Percentiles rank a stretch among this genome's conserved stretches.
Conservation (phyloP, 2,113 vertebrate species). For the Crotophaga sulcirostris region DNA sequence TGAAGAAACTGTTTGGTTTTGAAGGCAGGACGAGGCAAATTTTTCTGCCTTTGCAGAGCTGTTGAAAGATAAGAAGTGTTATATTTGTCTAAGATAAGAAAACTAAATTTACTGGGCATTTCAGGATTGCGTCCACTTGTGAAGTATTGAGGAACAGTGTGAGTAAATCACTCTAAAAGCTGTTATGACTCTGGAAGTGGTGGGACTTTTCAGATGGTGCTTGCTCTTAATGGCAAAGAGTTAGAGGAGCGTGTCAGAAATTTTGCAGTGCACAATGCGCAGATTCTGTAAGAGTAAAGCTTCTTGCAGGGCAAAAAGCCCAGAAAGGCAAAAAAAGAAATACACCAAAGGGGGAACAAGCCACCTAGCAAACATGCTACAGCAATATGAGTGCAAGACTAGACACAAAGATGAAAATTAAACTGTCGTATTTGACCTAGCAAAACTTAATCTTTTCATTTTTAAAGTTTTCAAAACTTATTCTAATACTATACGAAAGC, state of each 20-base stretch:
- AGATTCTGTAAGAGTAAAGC: conserved; percentile 50
- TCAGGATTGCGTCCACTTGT: conserved; percentile 40
- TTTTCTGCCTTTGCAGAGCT: conserved; percentile 90
- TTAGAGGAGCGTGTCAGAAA: conserved; percentile 60
- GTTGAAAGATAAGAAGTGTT: conserved; percentile 91
- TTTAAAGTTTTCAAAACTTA: not conserved
- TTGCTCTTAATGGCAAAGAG: conserved; percentile 57
- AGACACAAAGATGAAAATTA: conserved; percentile 27
- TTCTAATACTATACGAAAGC: not conserved
- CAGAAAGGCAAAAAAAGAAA: conserved; percentile 52
- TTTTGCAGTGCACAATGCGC: conserved; percentile 57
- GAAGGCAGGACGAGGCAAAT: conserved; percentile 89
- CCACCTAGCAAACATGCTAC: conserved; percentile 77
- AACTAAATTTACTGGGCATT: conserved; percentile 52
- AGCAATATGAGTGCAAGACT: conserved; percentile 64
- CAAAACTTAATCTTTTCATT: not conserved
- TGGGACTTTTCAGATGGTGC: conserved; percentile 44
- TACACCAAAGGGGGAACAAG: conserved; percentile 70
- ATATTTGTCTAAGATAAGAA: conserved; percentile 76
- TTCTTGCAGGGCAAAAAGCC: conserved; percentile 64
- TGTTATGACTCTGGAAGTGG: conserved; percentile 55
- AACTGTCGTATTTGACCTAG: not conserved
- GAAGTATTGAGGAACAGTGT: conserved; percentile 26
- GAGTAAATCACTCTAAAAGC: conserved; percentile 48
- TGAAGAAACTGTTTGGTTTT: conserved; percentile 97